Evolutionary conservation across 2,888 invertebrate genomes (phyloP), one percentile per base, ranked within the genome.

Genomic region (Argyra leucocephala): DNA sequence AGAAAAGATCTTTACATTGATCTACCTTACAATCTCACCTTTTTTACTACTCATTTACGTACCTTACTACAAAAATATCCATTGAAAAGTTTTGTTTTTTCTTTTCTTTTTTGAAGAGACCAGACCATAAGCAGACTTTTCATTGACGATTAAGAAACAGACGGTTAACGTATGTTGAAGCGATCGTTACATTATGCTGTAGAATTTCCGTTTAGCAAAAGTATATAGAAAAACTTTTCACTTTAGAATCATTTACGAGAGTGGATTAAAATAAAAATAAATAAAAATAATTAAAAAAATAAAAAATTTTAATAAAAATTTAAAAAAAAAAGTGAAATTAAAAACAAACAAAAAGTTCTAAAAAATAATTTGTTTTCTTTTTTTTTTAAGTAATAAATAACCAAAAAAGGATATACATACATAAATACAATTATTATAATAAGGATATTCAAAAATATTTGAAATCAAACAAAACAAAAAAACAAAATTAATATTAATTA

Each of bases 71-170:
- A 31, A 48, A 31, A 48, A n/a, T 48, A 48, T 48, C 48, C 48
- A 48, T 48, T 48, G 48, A 48, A 48, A 48, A 48, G 15, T n/a
- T 48, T 48, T 18, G 48, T 48, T 48, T 48, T 15, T 48, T 31
- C 12, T 48, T 48, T 18, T 9, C 1, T 15, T 9, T 48, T 48
- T 6, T 48, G 48, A 48, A 48, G 48, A 61, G 61, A 31, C 61
- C 61, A 61, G 61, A 61, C 61, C 61, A 61, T 61, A 61, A 61
- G 61, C 61, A 61, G 61, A 61, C 61, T 24, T 61, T 61, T 24
- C 61, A 61, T 61, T 61, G 61, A 61, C 61, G 61, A 21, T 61
- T 61, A n/a, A 59, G 59, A 61, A 61, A 61, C 61, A 61, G 61
- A 61, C 61, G 61, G 61, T 61, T 61, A 61, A 61, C 21, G 24